Percentiles rank a stretch among this genome's conserved stretches.
phyloP scores from a whole-genome alignment of 1,140 invertebrate genomes.

The Trachymyrmex cornetzi region DNA sequence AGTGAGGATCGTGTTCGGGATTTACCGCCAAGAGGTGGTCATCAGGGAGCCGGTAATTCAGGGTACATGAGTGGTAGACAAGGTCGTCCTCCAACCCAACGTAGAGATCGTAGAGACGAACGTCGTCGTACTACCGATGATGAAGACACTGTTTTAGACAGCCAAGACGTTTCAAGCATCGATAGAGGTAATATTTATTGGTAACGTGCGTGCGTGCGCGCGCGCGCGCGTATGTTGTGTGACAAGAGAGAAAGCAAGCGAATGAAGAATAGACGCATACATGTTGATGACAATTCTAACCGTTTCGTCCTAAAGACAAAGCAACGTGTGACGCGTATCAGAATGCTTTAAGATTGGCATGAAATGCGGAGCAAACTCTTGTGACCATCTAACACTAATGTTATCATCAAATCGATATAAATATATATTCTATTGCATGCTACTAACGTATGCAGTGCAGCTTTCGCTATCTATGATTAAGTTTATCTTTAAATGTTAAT shows the following conservation, averaged over 20 bases:
- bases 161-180: constrained; percentile 91
- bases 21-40: constrained; percentile 85
- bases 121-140: constrained; percentile 92
- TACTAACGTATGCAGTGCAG: constrained; percentile 74
- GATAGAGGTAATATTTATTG: constrained; percentile 89
- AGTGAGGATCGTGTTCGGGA: constrained; percentile 88
- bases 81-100: constrained; percentile 84
- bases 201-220: neutral
- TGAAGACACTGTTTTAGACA: constrained; percentile 93
- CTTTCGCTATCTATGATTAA: constrained; percentile 57
- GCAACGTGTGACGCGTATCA: constrained; percentile 17
- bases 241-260: neutral
- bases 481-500: constrained; percentile 48
- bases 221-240: neutral
- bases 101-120: constrained; percentile 89
- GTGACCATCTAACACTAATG: constrained; percentile 85
- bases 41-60: constrained; percentile 81
- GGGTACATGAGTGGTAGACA: constrained; percentile 82
- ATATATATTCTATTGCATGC: constrained; percentile 70
- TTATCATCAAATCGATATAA: constrained; percentile 54
- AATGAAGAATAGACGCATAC: neutral
- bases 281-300: constrained; percentile 30
- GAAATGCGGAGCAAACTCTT: constrained; percentile 82
- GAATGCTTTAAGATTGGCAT: constrained; percentile 76
- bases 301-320: constrained; percentile 75